A percentile compares a stretch with the other conserved stretches of the same genome.
Evolutionary conservation across 2,888 invertebrate genomes (phyloP).

Genomic region (Epinotia demarniana): DNA sequence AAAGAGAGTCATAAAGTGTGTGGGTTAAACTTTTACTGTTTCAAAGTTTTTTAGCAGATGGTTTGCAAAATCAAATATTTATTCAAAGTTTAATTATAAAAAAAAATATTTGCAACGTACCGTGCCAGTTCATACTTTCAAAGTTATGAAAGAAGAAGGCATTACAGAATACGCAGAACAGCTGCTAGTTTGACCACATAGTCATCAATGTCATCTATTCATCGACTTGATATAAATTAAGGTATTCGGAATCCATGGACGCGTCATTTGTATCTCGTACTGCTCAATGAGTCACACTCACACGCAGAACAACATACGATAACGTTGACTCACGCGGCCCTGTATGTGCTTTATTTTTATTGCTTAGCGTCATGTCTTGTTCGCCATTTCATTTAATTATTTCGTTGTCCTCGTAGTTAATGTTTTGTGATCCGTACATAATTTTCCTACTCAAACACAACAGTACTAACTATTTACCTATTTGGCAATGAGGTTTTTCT

Average conservation of each 20-base stretch:
- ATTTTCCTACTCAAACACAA: background rate
- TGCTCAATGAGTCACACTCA: conserved; percentile 10
- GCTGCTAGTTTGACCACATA: background rate
- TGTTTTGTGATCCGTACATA: background rate
- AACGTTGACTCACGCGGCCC: conserved; percentile 22
- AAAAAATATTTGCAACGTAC: no score
- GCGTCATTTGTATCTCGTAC: background rate
- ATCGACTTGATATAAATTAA: background rate
- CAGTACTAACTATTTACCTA: background rate
- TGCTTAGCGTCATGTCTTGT: background rate
- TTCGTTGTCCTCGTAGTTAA: background rate
- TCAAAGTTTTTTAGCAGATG: no score
- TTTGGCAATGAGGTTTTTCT: no score
- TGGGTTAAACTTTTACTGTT: no score
- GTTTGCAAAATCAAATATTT: no score
- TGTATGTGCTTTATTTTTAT: conserved; percentile 22
- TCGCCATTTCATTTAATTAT: background rate
- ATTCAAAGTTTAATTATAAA: no score
- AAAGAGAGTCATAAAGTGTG: no score
- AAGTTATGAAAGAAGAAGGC: no score
- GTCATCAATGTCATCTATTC: background rate
- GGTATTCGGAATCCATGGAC: background rate
- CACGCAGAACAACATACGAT: background rate
- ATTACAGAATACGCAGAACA: no score
- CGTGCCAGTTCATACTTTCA: no score